phyloP scores from a whole-genome alignment of 1,140 invertebrate species.

The Ooceraea biroi region DNA sequence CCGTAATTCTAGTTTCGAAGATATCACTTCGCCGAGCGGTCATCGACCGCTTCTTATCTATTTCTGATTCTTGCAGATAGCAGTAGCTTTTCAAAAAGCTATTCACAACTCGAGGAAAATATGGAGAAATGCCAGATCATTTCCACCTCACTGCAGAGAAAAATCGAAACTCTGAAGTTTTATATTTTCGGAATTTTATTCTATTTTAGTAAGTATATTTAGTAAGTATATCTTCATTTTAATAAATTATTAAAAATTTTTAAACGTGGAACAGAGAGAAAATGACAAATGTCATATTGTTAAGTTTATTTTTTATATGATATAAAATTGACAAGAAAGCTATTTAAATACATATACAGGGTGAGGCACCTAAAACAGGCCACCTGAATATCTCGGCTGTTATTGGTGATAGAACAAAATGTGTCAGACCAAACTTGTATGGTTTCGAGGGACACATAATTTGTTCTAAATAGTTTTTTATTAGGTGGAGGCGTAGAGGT shows the following conservation, averaged over 20 bases:
- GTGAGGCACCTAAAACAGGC: no score
- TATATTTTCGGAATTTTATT: not conserved
- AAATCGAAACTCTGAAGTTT: not conserved
- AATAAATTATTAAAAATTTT: slow-evolving; percentile 7
- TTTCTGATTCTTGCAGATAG: slow-evolving; percentile 41
- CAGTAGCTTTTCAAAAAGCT: slow-evolving; percentile 19
- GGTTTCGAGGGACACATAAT: no score
- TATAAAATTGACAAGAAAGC: not conserved
- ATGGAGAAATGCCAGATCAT: not conserved
- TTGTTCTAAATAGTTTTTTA: no score
- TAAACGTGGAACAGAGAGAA: not conserved
- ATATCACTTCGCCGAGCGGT: slow-evolving; percentile 55
- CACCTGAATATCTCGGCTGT: no score
- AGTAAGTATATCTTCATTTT: not conserved
- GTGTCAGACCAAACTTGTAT: no score
- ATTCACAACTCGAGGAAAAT: not conserved
- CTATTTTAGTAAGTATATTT: not conserved
- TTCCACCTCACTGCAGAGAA: not conserved
- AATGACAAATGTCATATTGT: not conserved
- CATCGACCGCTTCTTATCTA: slow-evolving; percentile 49
- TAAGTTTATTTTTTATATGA: not conserved
- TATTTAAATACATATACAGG: not conserved
- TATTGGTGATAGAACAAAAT: no score
- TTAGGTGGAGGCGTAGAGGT: no score
- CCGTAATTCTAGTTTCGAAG: slow-evolving; percentile 47